phyloP scores from a whole-genome alignment of 2,113 vertebrate species.

The Gopherus flavomarginatus region DNA sequence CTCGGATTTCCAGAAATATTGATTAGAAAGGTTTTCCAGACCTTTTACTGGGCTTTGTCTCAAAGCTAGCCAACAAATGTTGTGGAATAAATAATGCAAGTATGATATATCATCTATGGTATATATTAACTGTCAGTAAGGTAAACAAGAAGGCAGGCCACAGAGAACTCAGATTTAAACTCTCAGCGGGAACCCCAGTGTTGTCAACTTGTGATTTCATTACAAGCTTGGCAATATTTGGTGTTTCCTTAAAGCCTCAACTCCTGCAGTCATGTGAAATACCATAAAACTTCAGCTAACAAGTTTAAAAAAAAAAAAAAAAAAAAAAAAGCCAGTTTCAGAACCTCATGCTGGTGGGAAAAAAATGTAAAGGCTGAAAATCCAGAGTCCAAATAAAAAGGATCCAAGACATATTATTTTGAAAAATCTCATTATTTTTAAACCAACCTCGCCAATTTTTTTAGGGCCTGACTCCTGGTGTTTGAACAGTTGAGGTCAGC shows the following conservation, averaged over 20 bases:
- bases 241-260: background rate
- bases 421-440: background rate
- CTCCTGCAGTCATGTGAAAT: background rate
- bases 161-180: background rate
- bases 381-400: background rate
- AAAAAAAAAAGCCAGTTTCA: background rate
- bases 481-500: background rate
- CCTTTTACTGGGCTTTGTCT: conserved; percentile 25
- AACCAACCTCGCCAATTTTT: background rate
- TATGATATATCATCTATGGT: background rate
- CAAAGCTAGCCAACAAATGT: background rate
- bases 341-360: background rate
- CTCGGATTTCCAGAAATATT: conserved; percentile 31
- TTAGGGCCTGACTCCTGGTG: background rate
- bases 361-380: background rate
- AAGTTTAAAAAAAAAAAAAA: background rate
- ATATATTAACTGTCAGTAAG: background rate
- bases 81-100: conserved; percentile 36
- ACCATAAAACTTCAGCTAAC: background rate
- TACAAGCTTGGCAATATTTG: background rate
- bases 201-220: background rate
- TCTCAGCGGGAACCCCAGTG: background rate
- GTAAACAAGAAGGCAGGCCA: background rate
- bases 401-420: background rate
- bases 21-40: conserved; percentile 34